phyloP scores from a whole-genome alignment of 2,113 vertebrate species.

The Gnathonemus longibarbis region DNA sequence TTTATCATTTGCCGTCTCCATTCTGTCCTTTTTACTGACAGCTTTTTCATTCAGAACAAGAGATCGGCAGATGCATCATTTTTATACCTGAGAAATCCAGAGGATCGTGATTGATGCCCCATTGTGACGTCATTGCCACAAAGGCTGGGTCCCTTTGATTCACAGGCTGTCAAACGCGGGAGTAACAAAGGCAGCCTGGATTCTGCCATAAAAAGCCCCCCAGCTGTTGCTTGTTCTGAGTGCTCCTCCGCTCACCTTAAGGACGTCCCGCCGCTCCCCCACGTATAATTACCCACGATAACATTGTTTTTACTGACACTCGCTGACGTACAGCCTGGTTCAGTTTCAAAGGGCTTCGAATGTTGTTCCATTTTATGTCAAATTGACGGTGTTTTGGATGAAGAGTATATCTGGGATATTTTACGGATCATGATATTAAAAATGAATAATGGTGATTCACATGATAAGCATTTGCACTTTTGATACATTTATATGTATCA shows the following conservation, averaged over 20 bases:
- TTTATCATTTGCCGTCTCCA: conserved; percentile 9
- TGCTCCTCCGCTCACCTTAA: neutral
- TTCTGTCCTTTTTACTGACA: conserved; percentile 14
- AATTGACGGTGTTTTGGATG: neutral
- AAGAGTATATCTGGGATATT: neutral
- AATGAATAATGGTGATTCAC: neutral
- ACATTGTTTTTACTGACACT: neutral
- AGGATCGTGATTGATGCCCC: conserved; percentile 22
- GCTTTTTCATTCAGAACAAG: conserved; percentile 16
- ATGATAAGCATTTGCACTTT: neutral
- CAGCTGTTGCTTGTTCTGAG: conserved; percentile 14
- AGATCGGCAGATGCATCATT: conserved; percentile 19
- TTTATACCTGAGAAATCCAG: conserved; percentile 20
- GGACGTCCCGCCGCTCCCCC: neutral
- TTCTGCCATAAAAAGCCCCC: conserved; percentile 3
- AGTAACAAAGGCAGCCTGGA: neutral
- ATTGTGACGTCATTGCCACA: conserved; percentile 10
- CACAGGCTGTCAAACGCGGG: neutral
- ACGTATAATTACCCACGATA: neutral
- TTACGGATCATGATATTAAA: neutral
- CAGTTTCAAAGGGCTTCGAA: neutral
- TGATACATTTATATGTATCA: neutral
- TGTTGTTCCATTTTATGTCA: neutral
- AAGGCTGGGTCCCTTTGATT: conserved; percentile 7
- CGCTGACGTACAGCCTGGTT: neutral